A percentile compares a stretch with the other conserved stretches of the same genome.
Evolutionary conservation across 2,888 invertebrate genomes (phyloP).

Genomic region (Lithophane leautieri): DNA sequence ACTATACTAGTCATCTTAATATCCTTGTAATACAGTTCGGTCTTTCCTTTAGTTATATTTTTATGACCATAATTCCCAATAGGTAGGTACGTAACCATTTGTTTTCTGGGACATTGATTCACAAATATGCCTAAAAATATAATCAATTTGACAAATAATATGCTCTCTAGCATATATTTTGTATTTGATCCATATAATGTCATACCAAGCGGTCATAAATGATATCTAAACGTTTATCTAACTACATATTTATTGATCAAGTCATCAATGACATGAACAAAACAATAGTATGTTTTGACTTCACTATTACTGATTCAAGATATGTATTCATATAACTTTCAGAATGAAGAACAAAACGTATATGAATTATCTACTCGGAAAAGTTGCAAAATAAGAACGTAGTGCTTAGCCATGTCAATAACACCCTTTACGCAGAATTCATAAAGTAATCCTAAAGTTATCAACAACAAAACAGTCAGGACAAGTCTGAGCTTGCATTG

Average conservation of each 20-base stretch:
- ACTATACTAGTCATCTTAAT: background rate
- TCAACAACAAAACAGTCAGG: background rate
- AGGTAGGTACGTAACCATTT: background rate
- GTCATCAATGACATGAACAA: conserved; percentile 18
- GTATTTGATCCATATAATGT: background rate
- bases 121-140: conserved; percentile 4
- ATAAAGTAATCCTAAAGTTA: background rate
- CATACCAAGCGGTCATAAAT: background rate
- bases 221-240: conserved; percentile 13
- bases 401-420: background rate
- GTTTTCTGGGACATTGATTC: conserved; percentile 4
- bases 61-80: background rate
- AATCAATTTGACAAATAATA: background rate
- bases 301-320: background rate
- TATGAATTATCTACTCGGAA: background rate
- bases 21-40: background rate
- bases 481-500: background rate
- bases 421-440: background rate
- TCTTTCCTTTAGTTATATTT: background rate
- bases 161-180: background rate
- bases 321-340: background rate
- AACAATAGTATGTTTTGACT: conserved; percentile 4
- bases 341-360: background rate
- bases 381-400: background rate
- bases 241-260: conserved; percentile 39